These are phyloP conservation scores for Branchinecta lindahli DNA, from an alignment of 1,140 invertebrate genomes.

Conservation along the genomic window DNA sequence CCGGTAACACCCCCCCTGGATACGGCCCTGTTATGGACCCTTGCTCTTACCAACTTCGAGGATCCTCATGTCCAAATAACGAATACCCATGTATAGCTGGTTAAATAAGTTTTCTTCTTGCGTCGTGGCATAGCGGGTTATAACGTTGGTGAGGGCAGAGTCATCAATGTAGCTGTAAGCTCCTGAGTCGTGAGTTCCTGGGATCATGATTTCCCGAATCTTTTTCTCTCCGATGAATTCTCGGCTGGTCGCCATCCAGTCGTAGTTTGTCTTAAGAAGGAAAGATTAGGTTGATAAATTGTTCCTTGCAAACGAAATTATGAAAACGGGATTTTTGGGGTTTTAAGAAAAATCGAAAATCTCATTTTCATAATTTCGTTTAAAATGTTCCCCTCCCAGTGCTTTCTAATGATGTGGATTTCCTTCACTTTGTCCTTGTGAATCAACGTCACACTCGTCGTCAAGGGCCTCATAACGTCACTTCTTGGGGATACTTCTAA, in stretches of 20 bases:
- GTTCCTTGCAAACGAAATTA: too few relatives aligned
- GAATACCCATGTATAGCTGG: slow-evolving; percentile 40
- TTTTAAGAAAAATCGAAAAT: not conserved
- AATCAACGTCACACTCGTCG: too few relatives aligned
- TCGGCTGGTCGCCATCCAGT: slow-evolving; percentile 41
- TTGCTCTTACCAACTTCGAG: slow-evolving; percentile 20
- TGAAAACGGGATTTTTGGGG: too few relatives aligned
- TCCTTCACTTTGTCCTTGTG: too few relatives aligned
- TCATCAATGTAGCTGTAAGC: slow-evolving; percentile 36
- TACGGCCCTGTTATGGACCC: too few relatives aligned
- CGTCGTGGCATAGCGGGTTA: slow-evolving; percentile 36
- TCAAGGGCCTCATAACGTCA: too few relatives aligned
- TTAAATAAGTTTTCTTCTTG: slow-evolving; percentile 42
- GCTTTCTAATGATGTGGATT: not conserved
- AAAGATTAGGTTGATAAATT: not conserved
- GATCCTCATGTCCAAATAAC: slow-evolving; percentile 43
- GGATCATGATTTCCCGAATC: slow-evolving; percentile 40
- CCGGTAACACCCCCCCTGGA: too few relatives aligned
- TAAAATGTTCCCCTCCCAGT: not conserved
- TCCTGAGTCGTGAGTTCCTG: slow-evolving; percentile 47
- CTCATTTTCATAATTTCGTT: not conserved
- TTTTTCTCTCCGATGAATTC: slow-evolving; percentile 29
- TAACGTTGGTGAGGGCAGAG: slow-evolving; percentile 28
- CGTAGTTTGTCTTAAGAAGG: slow-evolving; percentile 35
- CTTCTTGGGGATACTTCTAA: too few relatives aligned